These are phyloP conservation scores for Scolopax mira DNA, from an alignment of 2,113 vertebrate species.

Conservation along the genomic window DNA sequence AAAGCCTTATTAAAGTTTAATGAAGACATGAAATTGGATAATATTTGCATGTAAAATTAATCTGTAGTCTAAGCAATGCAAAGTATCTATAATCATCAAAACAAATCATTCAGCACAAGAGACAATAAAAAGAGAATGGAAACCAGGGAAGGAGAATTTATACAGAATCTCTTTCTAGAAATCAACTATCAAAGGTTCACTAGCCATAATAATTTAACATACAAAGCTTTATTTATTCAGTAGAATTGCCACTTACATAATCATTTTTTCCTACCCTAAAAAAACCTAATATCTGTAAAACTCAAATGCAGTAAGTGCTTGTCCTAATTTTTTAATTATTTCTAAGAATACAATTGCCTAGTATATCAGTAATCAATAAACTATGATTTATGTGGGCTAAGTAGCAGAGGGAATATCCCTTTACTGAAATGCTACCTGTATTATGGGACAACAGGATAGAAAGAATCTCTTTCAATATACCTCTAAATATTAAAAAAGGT, in stretches of 20 bases:
- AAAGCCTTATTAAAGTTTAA: constrained; percentile 64
- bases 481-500: background rate
- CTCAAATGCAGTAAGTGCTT: background rate
- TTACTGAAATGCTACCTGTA: background rate
- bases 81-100: constrained; percentile 57
- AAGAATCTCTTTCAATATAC: background rate
- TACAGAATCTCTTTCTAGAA: background rate
- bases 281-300: background rate
- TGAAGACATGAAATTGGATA: constrained; percentile 52
- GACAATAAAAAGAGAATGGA: constrained; percentile 24
- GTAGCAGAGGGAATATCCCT: background rate
- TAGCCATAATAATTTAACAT: background rate
- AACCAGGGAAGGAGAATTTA: background rate
- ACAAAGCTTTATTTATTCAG: background rate
- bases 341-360: background rate
- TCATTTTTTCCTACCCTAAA: background rate
- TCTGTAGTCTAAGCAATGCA: constrained; percentile 51
- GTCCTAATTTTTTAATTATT: background rate
- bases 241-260: background rate
- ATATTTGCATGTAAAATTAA: constrained; percentile 64
- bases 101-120: constrained; percentile 35
- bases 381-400: background rate
- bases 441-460: background rate
- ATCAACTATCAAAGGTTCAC: background rate
- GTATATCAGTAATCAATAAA: background rate